A percentile compares a stretch with the other conserved stretches of the same genome.
Conservation (phyloP, 2,888 invertebrate genomes). For the Conistra vaccinii region DNA sequence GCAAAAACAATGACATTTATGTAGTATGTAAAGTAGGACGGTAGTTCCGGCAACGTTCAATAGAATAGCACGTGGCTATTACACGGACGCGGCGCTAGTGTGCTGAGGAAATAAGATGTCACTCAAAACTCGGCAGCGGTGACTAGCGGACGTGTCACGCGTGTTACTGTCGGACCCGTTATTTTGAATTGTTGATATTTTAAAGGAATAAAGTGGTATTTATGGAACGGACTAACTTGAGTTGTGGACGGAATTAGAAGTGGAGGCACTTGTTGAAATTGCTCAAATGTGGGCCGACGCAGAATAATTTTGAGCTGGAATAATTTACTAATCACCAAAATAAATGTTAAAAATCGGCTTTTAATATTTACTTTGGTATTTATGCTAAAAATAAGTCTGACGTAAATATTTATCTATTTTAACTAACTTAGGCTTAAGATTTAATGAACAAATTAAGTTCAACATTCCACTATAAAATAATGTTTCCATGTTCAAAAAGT, state of each 20-base stretch:
- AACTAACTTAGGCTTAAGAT: not conserved
- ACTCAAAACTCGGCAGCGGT: constrained; percentile 77
- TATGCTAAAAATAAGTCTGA: not conserved
- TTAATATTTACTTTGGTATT: too few relatives aligned
- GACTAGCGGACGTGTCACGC: constrained; percentile 77
- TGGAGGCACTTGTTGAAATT: not conserved
- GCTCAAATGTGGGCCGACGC: not conserved
- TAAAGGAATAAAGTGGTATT: constrained; percentile 43
- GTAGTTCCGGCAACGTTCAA: constrained; percentile 75
- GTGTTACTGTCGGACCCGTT: constrained; percentile 56
- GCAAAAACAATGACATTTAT: constrained; percentile 58
- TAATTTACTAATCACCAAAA: not conserved
- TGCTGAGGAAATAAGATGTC: constrained; percentile 86
- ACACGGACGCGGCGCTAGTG: constrained; percentile 69
- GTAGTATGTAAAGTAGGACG: constrained; percentile 72
- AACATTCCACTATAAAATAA: not conserved
- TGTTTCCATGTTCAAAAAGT: constrained; percentile 4
- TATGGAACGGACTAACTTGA: not conserved
- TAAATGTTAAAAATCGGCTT: not conserved
- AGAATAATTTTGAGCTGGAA: not conserved
- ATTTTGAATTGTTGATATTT: constrained; percentile 62
- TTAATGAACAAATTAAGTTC: not conserved
- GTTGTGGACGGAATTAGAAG: constrained; percentile 21
- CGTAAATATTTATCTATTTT: not conserved
- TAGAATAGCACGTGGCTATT: constrained; percentile 68